Evolutionary conservation across 2,888 invertebrate species (phyloP).

Genomic region (Ceratothoa steindachneri): DNA sequence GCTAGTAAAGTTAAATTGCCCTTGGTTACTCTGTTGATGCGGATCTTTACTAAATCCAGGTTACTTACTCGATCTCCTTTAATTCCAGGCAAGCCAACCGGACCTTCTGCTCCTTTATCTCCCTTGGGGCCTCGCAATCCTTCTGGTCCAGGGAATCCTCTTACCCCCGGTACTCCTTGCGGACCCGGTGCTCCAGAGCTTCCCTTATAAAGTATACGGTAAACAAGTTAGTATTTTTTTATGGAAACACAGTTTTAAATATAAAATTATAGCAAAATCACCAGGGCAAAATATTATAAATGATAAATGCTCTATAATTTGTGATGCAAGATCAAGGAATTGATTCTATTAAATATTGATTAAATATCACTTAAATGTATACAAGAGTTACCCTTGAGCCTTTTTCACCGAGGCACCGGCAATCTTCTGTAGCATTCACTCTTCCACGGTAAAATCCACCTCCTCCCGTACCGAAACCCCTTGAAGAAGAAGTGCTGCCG

Average conservation of each 20-base stretch:
- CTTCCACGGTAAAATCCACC: neutral
- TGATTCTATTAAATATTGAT: too few relatives aligned
- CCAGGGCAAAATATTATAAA: too few relatives aligned
- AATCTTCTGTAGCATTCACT: conserved; percentile 49
- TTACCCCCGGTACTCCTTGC: conserved; percentile 62
- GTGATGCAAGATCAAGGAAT: too few relatives aligned
- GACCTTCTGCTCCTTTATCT: conserved; percentile 79
- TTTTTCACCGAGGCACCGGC: conserved; percentile 54
- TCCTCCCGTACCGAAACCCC: conserved; percentile 51
- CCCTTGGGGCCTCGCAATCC: conserved; percentile 84
- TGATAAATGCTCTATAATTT: too few relatives aligned
- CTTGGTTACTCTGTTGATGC: too few relatives aligned
- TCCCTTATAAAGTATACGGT: too few relatives aligned
- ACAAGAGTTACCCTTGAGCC: conserved; percentile 52
- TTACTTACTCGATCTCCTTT: conserved; percentile 66
- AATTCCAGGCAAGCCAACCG: conserved; percentile 71
- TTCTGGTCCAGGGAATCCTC: conserved; percentile 76
- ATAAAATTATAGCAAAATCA: too few relatives aligned
- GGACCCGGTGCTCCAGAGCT: conserved; percentile 67
- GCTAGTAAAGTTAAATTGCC: too few relatives aligned
- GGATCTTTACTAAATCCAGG: too few relatives aligned
- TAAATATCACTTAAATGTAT: too few relatives aligned
- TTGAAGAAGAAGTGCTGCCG: conserved; percentile 36
- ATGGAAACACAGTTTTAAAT: too few relatives aligned
- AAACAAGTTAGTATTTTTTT: too few relatives aligned